Percentiles rank a stretch among this genome's conserved stretches.
phyloP scores from a whole-genome alignment of 64 coral and sea anemone species.

The Stylophora pistillata region DNA sequence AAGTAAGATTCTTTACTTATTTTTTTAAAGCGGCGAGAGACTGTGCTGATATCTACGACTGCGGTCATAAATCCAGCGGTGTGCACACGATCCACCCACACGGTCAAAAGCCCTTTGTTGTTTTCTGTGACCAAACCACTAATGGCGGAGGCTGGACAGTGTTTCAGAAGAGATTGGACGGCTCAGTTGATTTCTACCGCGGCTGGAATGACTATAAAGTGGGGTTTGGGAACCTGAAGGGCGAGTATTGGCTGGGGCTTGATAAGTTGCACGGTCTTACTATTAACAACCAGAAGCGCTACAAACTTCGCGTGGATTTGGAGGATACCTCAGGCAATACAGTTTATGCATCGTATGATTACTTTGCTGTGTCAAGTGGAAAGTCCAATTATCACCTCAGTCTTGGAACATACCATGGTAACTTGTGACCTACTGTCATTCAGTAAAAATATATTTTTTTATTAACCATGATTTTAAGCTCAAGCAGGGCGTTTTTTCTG shows the following conservation, averaged over 20 bases:
- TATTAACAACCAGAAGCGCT: slow-evolving; percentile 1
- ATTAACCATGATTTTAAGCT: too few species aligned
- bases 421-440: not conserved
- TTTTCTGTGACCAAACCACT: slow-evolving; percentile 40
- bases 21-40: not conserved
- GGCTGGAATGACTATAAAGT: slow-evolving; percentile 49
- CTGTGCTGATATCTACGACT: slow-evolving; percentile 25
- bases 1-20: too few species aligned
- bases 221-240: slow-evolving; percentile 23
- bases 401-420: slow-evolving; percentile 23
- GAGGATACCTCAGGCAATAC: slow-evolving; percentile 16
- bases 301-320: slow-evolving; percentile 51
- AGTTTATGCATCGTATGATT: slow-evolving; percentile 17
- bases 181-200: slow-evolving; percentile 48
- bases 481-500: too few species aligned
- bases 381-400: slow-evolving; percentile 25
- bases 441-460: too few species aligned
- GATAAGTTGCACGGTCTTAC: slow-evolving; percentile 41
- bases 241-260: slow-evolving; percentile 44
- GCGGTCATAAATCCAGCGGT: slow-evolving; percentile 15
- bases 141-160: slow-evolving; percentile 48
- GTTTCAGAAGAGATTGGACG: slow-evolving; percentile 49
- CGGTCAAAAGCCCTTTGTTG: slow-evolving; percentile 13
- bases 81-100: slow-evolving; percentile 38
- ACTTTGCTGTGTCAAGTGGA: slow-evolving; percentile 41